phyloP scores from a whole-genome alignment of 2,113 vertebrate species.

The Ptychochromis oligacanthus region DNA sequence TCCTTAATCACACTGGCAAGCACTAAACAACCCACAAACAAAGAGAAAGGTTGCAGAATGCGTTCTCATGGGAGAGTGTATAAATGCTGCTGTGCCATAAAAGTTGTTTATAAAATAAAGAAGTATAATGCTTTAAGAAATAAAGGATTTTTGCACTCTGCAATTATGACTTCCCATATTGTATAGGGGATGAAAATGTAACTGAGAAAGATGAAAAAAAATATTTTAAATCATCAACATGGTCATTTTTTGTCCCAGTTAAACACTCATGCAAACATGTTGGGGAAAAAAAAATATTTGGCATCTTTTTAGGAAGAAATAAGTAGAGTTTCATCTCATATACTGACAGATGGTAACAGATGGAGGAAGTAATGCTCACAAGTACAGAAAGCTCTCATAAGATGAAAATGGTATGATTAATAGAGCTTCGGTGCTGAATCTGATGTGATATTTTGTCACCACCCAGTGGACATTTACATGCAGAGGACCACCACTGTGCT shows the following conservation, averaged over 20 bases:
- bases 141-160: background rate
- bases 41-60: background rate
- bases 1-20: background rate
- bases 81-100: background rate
- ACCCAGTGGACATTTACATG: conserved; percentile 10
- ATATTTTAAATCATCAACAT: background rate
- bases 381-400: conserved; percentile 8
- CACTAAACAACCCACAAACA: background rate
- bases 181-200: too few species aligned
- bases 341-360: conserved; percentile 29
- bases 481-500: background rate
- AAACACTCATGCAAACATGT: background rate
- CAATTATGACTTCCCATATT: background rate
- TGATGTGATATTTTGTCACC: conserved; percentile 25
- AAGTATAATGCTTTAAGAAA: background rate
- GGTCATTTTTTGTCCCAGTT: background rate
- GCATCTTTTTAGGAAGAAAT: background rate
- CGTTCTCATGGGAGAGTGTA: background rate
- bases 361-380: conserved; percentile 5
- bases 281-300: background rate
- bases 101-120: background rate
- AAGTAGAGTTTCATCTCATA: background rate
- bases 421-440: background rate
- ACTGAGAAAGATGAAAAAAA: too few species aligned
- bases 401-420: conserved; percentile 14